phyloP scores from a whole-genome alignment of 2,113 vertebrate genomes.

The Chaetops frenatus region DNA sequence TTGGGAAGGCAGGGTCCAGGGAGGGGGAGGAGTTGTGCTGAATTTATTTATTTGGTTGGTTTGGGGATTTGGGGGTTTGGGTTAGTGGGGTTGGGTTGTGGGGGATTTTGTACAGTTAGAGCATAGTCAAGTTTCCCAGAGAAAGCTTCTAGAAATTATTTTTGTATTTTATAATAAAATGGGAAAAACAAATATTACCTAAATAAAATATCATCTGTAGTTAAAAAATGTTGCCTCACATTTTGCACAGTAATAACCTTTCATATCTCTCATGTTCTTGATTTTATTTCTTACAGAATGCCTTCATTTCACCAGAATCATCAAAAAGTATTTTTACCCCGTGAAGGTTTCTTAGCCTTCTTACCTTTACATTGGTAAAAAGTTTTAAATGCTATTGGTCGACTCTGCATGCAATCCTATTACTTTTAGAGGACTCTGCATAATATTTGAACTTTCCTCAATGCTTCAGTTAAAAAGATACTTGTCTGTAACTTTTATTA shows the following conservation, averaged over 20 bases:
- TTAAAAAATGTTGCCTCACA: not conserved
- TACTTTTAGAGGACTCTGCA: not conserved
- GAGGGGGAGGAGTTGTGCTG: rapidly evolving
- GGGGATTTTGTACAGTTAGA: not conserved
- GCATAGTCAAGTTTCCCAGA: not conserved
- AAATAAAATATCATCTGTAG: not conserved
- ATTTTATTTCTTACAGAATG: not conserved
- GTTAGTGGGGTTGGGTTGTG: rapidly evolving
- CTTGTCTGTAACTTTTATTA: not conserved
- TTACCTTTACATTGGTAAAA: not conserved
- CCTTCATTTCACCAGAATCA: not conserved
- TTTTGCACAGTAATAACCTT: not conserved
- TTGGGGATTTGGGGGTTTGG: too few species aligned
- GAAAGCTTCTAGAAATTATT: not conserved
- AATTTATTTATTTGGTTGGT: not conserved
- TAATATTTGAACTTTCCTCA: not conserved
- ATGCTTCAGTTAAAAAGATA: not conserved
- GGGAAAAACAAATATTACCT: not conserved
- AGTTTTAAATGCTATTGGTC: not conserved
- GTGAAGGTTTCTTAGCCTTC: not conserved
- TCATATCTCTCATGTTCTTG: not conserved
- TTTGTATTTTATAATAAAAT: not conserved
- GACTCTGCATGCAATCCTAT: not conserved
- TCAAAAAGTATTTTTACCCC: not conserved
- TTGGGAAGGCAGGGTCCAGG: rapidly evolving